Evolutionary conservation across 1,140 invertebrate species (phyloP), one percentile per base, ranked within the genome.

Genomic region (Polypedilum pembai): DNA sequence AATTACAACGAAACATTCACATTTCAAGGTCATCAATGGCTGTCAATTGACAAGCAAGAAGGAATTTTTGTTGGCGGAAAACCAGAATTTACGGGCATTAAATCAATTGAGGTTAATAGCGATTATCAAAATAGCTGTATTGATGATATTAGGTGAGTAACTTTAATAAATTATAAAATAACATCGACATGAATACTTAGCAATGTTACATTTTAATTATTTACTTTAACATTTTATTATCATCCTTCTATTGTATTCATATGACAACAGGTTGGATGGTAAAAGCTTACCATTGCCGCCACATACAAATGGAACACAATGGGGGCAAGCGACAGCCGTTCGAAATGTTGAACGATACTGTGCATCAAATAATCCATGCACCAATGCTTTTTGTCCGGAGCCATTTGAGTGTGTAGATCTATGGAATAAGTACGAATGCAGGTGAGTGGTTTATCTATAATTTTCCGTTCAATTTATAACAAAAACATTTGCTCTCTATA

Each of bases 391-490:
- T 74, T 89, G 89, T 79, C 84, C 85, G 24, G 81, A 83, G 75
- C 85, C 87, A 73, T 87, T 88, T 81, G 84, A 87, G 75, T 91
- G 89, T 81, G 84, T 87, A 56, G 88, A 90, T 80, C 80, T 90
- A 45, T 91, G 89, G 89, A 86, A 84, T 79, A 84, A 86, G 76
- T 86, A 88, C 77, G 88, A 90, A 78, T 91, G 89, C 87, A 87
- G 86, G 88, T 90, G 83, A 84, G 84, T 83, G 75, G 24, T 33
- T 33, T 33, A 3, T 33, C 24, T 33, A 33, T 33, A 33, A 33
- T 33, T 33, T 33, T 12, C 4, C 12, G n/a, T n/a, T 56, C 1
- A n/a, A 56, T 56, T 12, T 56, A 56, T 40, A 73, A 15, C 18
- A 0, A 33, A 8, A 56, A 45, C 8, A 8, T 45, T 45, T 45